Conservation (phyloP, 2,797 vertebrate genomes). For the Petrocephalus sullivani region DNA sequence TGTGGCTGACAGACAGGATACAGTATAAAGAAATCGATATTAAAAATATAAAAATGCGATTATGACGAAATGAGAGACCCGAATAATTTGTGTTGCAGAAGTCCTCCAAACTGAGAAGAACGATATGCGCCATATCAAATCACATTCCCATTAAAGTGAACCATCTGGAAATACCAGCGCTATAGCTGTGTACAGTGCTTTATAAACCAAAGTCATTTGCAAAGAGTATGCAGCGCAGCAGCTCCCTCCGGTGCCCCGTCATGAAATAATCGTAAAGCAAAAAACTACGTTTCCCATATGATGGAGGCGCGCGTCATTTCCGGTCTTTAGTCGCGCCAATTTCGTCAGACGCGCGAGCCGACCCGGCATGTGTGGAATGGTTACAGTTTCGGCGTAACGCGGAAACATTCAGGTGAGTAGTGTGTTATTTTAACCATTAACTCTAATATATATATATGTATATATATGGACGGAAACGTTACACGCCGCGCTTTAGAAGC, state of each 20-base stretch:
- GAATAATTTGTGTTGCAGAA: background rate
- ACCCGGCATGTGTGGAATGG: background rate
- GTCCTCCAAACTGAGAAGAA: background rate
- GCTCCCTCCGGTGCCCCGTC: constrained; percentile 6
- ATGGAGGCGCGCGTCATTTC: background rate
- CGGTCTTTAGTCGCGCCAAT: background rate
- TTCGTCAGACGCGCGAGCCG: background rate
- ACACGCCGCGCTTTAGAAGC: background rate
- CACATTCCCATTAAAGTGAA: background rate
- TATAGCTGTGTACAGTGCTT: background rate
- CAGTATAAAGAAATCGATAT: background rate
- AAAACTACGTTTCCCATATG: constrained; percentile 38
- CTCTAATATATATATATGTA: background rate
- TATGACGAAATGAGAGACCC: background rate
- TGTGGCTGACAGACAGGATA: background rate
- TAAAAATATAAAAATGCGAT: background rate
- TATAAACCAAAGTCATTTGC: background rate
- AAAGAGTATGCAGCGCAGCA: background rate
- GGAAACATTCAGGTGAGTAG: background rate
- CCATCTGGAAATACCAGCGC: background rate
- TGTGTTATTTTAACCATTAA: background rate
- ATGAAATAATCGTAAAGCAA: background rate
- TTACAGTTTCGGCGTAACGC: background rate
- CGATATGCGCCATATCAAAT: background rate
- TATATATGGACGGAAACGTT: background rate